Evolutionary conservation across 2,113 vertebrate genomes (phyloP).

Genomic region (Trochalopteron elliotii): DNA sequence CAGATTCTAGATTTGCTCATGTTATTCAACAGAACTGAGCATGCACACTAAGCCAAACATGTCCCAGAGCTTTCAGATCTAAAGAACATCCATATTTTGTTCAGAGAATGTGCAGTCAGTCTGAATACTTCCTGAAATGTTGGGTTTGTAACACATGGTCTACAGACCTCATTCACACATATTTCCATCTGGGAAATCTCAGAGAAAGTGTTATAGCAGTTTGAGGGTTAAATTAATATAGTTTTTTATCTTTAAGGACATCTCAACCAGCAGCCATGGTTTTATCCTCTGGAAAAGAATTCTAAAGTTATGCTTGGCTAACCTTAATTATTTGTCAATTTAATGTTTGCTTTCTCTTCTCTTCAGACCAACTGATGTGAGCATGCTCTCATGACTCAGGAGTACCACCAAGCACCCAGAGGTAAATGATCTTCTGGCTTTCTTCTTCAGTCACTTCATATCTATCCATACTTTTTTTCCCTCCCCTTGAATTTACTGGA

Average conservation of each 20-base stretch:
- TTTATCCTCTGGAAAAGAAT: slow-evolving; percentile 3
- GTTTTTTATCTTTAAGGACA: background rate
- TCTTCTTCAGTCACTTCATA: background rate
- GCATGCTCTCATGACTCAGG: background rate
- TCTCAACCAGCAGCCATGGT: background rate
- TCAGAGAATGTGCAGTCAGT: background rate
- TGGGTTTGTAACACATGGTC: background rate
- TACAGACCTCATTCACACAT: background rate
- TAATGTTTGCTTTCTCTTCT: background rate
- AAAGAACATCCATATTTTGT: background rate
- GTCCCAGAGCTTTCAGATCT: background rate
- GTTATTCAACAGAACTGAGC: background rate
- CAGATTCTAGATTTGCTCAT: background rate
- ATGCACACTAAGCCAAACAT: background rate
- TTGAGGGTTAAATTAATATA: background rate
- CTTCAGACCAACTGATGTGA: background rate
- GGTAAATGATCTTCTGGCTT: background rate
- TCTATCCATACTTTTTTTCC: background rate
- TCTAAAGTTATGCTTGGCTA: background rate
- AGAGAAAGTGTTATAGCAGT: background rate
- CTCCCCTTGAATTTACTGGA: background rate
- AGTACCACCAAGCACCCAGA: background rate
- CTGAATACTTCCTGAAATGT: background rate
- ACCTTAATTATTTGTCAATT: background rate
- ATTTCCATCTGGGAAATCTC: background rate